These are phyloP conservation scores for Tigriopus californicus DNA, from an alignment of 2,888 invertebrate species.

Conservation along the genomic window DNA sequence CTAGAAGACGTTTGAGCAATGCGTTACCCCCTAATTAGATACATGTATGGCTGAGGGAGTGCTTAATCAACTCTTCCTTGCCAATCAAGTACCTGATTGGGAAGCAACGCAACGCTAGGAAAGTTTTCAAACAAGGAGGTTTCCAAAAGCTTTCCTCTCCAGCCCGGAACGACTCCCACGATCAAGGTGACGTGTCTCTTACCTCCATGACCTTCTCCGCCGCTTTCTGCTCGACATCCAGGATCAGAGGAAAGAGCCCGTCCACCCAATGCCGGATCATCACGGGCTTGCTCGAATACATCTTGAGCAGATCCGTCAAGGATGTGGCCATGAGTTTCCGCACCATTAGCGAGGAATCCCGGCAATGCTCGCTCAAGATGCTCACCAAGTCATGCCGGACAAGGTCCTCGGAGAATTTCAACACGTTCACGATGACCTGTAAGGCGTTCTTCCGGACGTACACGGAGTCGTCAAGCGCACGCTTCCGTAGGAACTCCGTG, in stretches of 20 bases:
- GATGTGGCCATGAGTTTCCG: conserved; percentile 34
- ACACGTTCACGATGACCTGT: conserved; percentile 28
- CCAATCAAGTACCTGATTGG: too few species aligned
- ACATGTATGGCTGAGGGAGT: too few species aligned
- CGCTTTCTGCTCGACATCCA: conserved; percentile 34
- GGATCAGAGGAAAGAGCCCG: conserved; percentile 34
- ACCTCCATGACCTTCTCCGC: conserved; percentile 31
- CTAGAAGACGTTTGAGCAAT: too few species aligned
- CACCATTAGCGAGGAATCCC: conserved; percentile 34
- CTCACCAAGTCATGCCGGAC: neutral
- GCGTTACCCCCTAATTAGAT: too few species aligned
- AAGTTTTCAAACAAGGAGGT: neutral
- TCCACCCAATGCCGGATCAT: conserved; percentile 30
- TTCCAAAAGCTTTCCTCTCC: neutral
- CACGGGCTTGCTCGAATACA: conserved; percentile 27
- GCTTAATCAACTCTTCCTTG: too few species aligned
- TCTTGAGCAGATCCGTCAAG: conserved; percentile 32
- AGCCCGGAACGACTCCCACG: neutral
- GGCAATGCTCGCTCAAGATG: conserved; percentile 27
- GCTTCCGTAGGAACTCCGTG: conserved; percentile 28
- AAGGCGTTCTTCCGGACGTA: conserved; percentile 34
- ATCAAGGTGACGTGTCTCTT: too few species aligned
- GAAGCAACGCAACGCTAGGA: too few species aligned
- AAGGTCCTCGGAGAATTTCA: conserved; percentile 19
- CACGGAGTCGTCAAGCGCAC: conserved; percentile 35